Percentiles rank a stretch among this genome's conserved stretches.
Evolutionary conservation across 1,140 invertebrate genomes (phyloP).

Genomic region (Drosophila ficusphila): DNA sequence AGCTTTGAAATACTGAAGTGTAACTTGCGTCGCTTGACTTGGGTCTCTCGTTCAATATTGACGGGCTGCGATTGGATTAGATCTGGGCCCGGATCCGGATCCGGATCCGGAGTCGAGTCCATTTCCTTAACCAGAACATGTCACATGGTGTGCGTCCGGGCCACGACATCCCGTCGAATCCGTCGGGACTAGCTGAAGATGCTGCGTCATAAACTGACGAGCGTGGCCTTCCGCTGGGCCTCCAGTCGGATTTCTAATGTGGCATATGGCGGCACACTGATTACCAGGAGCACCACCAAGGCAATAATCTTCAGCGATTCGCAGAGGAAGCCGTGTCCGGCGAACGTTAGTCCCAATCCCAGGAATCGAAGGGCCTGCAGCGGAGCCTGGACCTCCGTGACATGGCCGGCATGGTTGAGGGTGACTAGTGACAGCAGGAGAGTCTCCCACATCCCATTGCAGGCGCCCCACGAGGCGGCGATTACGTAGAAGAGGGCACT

Average conservation of each 20-base stretch:
- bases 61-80: slow-evolving; percentile 18
- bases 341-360: slow-evolving; percentile 78
- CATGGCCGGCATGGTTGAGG: slow-evolving; percentile 73
- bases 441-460: slow-evolving; percentile 90
- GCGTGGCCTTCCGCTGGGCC: slow-evolving; percentile 79
- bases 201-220: slow-evolving; percentile 83
- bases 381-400: slow-evolving; percentile 65
- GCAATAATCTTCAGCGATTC: slow-evolving; percentile 81
- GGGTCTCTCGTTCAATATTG: slow-evolving; percentile 39
- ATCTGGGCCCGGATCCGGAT: background rate
- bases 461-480: slow-evolving; percentile 89
- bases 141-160: slow-evolving; percentile 80
- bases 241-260: slow-evolving; percentile 84
- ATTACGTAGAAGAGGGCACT: slow-evolving; percentile 89
- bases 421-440: slow-evolving; percentile 84
- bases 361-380: slow-evolving; percentile 75
- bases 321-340: slow-evolving; percentile 79
- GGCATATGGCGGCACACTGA: slow-evolving; percentile 84
- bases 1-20: slow-evolving; percentile 26
- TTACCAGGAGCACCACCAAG: slow-evolving; percentile 82
- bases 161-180: slow-evolving; percentile 60
- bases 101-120: slow-evolving; percentile 7
- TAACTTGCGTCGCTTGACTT: slow-evolving; percentile 20
- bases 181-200: slow-evolving; percentile 81
- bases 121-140: slow-evolving; percentile 4